Evolutionary conservation across 2,888 invertebrate species (phyloP), one percentile per base, ranked within the genome.

Genomic region (Drosophila basisetae): DNA sequence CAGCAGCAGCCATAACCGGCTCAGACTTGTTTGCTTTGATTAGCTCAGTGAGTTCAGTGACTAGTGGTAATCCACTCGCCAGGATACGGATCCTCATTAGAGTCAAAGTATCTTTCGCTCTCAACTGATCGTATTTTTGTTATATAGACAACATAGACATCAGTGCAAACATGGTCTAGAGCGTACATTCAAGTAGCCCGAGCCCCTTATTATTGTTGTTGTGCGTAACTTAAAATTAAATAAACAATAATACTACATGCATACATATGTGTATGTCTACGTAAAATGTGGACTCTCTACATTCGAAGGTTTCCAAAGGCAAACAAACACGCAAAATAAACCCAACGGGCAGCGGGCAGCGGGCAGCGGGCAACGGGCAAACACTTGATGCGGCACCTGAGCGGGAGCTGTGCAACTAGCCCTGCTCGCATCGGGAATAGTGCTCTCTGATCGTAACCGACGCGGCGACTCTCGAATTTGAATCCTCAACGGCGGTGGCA

Each of bases 401-500:
- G 69, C 65, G 64, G 60, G 50, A 49, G 62, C 61, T 59, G 63
- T 33, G 65, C 54, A 31, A 41, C 35, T 54, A 54, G 64, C 41
- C 10, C 33, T 52, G 11, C 22, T 39, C 30, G n/a, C 18, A 33
- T 50, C 10, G 52, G 58, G 54, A 30, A 41, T 7, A 28, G 30
- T 16, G 28, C 64, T 73, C 84, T 87, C 65, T 87, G 86, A 87
- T 87, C 87, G 80, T 85, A 78, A 83, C 89, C 87, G 87, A 87
- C 87, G 73, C 69, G 62, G 68, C 73, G 60, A 68, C 41, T 63
- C 68, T 73, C 63, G 77, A 65, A 68, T 73, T 72, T 72, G 80
- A 76, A 75, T 80, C 75, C 75, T 75, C 85, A 87, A 80, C 90
- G 82, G 76, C 87, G 87, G 85, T 90, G 89, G 91, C 85, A 90